Percentiles rank a stretch among this genome's conserved stretches.
Evolutionary conservation across 1,140 invertebrate genomes (phyloP).

Genomic region (Nebria ingens): DNA sequence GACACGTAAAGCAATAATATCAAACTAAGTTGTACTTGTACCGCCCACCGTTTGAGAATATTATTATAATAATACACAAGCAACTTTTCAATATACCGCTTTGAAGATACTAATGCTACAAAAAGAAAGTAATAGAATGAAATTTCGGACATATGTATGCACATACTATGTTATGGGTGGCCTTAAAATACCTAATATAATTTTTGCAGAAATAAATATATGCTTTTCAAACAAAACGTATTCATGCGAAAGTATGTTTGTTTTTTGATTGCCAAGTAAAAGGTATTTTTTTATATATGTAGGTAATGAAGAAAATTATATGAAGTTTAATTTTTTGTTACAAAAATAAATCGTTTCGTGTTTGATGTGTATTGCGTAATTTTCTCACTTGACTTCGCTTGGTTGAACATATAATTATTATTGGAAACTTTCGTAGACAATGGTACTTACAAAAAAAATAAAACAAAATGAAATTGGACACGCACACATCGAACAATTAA

Average conservation of each 20-base stretch:
- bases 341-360: neutral
- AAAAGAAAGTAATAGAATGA: neutral
- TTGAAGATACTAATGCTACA: neutral
- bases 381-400: neutral
- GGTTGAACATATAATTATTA: neutral
- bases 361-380: neutral
- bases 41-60: neutral
- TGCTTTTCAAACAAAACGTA: too few relatives aligned
- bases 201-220: too few relatives aligned
- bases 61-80: constrained; percentile 1
- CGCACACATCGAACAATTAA: constrained; percentile 1
- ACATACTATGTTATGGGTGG: too few relatives aligned
- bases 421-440: neutral
- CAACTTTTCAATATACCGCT: too few relatives aligned
- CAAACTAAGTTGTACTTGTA: neutral
- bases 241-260: too few relatives aligned
- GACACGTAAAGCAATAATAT: neutral
- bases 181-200: too few relatives aligned
- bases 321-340: neutral
- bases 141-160: neutral
- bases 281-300: too few relatives aligned
- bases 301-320: neutral
- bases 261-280: too few relatives aligned
- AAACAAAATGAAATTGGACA: too few relatives aligned
- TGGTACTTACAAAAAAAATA: neutral